Base-by-base conservation (phyloP, 2,888 invertebrate genomes). In the Acanthosoma haemorrhoidale region DNA sequence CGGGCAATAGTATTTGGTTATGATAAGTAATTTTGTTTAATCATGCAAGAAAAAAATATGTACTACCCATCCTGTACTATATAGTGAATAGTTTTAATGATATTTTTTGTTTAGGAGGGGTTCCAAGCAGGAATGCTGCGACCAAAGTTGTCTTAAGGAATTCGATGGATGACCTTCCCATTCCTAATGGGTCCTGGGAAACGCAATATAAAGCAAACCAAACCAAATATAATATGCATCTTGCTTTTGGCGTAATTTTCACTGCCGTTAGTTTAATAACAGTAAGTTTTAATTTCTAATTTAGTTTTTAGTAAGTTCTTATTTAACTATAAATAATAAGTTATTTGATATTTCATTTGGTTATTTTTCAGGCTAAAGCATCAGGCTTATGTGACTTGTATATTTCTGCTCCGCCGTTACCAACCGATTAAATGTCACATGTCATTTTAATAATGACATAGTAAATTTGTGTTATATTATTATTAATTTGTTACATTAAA, bases 151-250 rank as follows among this genome's bases (percentile, higher is more conserved):
- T 6, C 13, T 32, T 67, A 34, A 51, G 67, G n/a, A 67, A 67
- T 67, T 85, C 85, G 11, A 87, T 91, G 86, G 88, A 91, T 76
- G 92, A 92, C 78, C 79, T 92, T 78, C 91, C 91, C 0, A 83
- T 87, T 63, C 92, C 93, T 1, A 81, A 83, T 70, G 92, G 92
- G 69, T 87, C 88, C 21, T 94, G 92, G 92, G 83, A 90, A 78
- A 85, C 88, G 67, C 79, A 84, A 59, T 77, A 91, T 76, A 84
- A 86, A 68, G 84, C 85, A 34, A 83, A 83, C 72, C 89, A 92
- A 78, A 81, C 84, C 73, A 85, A 84, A 77, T 89, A 88, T 82
- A 93, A 91, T 77, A 79, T 84, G 8, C 82, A 85, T 13, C 82
- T 94, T 61, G 75, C 83, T 9, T 76, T 82, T 61, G 91, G 92